Base-by-base conservation (phyloP, 1,140 invertebrate species). In the Sycophila sp. region DNA sequence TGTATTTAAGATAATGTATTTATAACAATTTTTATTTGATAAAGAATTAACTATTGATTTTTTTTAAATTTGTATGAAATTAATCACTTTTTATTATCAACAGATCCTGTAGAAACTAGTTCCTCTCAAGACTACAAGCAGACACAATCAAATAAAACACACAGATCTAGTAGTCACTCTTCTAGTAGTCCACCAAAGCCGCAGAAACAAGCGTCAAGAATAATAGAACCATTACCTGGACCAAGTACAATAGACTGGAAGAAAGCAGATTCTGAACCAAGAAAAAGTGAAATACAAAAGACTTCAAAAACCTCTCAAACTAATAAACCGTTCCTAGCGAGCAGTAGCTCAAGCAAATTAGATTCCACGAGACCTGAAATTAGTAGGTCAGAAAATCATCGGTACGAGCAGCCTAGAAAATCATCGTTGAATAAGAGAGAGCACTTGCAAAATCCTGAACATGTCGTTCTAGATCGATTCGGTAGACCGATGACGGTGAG, bases 221-320 rank as follows among this genome's bases (percentile, higher is more conserved):
- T 85, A 60, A 85, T 85, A 30, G 85, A 85, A 68, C 82, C 84
- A 2, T 71, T 85, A n/a, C 83, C 83, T 51, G 81, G 81, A 30
- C 80, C 83, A 17, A 84, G 81, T 68, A 71, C 58, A 26, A 56
- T 72, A 15, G 81, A 82, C 28, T 84, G 82, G 80, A 83, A 78
- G 19, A 82, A 77, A 38, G 36, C 40, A 22, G 49, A 78, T 59
- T 0, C 6, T 4, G 76, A 80, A 22, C 8, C 49, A 45, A 28
- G 74, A 75, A 11, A 55, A 56, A 45, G 11, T 47, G 71, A 73
- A 49, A 53, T 69, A 13, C 47, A 69, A 40, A 77, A 60, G 38
- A 3, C 17, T 45, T 26, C 45, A 24, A 77, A 72, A 59, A 64
- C 28, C 32, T 45, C 26, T 19, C 42, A 49, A 73, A 64, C 62